A percentile compares a stretch with the other conserved stretches of the same genome.
Evolutionary conservation across 2,113 vertebrate species (phyloP).

Genomic region (Panthera uncia): DNA sequence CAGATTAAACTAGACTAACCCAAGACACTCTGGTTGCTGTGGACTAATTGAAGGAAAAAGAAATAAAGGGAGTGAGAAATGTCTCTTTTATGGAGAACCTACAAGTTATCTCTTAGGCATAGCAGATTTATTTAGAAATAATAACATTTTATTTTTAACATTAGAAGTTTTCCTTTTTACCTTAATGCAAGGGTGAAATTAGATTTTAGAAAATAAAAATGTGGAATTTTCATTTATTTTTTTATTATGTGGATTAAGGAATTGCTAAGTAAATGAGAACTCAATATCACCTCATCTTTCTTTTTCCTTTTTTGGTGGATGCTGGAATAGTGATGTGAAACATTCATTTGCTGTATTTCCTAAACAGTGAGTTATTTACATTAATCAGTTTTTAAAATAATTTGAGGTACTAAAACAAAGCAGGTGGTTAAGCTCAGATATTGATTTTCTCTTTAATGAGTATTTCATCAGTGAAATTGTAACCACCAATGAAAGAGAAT

Average conservation of each 20-base stretch:
- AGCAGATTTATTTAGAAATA: constrained; percentile 34
- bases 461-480: constrained; percentile 67
- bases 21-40: neutral
- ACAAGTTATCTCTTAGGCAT: neutral
- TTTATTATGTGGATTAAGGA: constrained; percentile 46
- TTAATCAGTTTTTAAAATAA: constrained; percentile 70
- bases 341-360: neutral
- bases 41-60: constrained; percentile 53
- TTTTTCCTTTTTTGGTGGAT: neutral
- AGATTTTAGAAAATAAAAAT: constrained; percentile 29
- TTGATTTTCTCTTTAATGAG: constrained; percentile 72
- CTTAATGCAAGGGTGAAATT: neutral
- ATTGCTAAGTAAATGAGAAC: constrained; percentile 16
- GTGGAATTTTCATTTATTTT: neutral
- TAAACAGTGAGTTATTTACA: constrained; percentile 46
- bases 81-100: neutral
- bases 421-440: constrained; percentile 50
- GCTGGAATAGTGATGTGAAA: constrained; percentile 41
- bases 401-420: constrained; percentile 65
- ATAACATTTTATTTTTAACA: constrained; percentile 38
- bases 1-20: constrained; percentile 40
- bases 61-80: constrained; percentile 9
- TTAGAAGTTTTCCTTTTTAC: constrained; percentile 27
- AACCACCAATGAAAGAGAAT: constrained; percentile 56
- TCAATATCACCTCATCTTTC: neutral